phyloP scores from a whole-genome alignment of 1,140 invertebrate species.

The Bombus polaris region DNA sequence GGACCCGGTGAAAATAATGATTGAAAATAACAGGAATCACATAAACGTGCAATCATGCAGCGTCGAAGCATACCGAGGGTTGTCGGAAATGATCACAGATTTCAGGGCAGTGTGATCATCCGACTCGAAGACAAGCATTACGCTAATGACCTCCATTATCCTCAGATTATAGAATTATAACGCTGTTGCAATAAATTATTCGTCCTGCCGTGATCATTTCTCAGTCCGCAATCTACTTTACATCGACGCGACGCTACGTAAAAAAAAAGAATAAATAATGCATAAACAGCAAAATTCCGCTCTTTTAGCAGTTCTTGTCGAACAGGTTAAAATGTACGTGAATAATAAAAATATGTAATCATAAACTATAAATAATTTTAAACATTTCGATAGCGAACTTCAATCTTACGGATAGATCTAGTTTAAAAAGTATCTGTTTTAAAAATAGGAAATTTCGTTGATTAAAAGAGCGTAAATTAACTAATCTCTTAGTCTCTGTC shows the following conservation, averaged over 20 bases:
- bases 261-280: constrained; percentile 19
- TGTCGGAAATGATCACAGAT: constrained; percentile 73
- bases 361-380: neutral
- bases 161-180: constrained; percentile 80
- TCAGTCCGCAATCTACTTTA: constrained; percentile 19
- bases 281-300: neutral
- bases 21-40: constrained; percentile 81
- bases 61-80: constrained; percentile 48
- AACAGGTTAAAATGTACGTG: neutral
- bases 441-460: too few relatives aligned
- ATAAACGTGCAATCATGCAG: constrained; percentile 77
- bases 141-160: constrained; percentile 78
- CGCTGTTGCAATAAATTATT: constrained; percentile 75
- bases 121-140: constrained; percentile 78
- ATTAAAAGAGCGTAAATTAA: too few relatives aligned
- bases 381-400: neutral
- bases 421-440: too few relatives aligned
- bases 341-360: neutral
- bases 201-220: constrained; percentile 30
- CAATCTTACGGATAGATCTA: too few relatives aligned
- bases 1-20: constrained; percentile 73
- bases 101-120: constrained; percentile 71
- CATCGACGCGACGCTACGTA: neutral
- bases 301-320: neutral
- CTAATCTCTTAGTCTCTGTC: too few relatives aligned